Conservation (phyloP, 2,888 invertebrate species). For the Tridacna gigas region DNA sequence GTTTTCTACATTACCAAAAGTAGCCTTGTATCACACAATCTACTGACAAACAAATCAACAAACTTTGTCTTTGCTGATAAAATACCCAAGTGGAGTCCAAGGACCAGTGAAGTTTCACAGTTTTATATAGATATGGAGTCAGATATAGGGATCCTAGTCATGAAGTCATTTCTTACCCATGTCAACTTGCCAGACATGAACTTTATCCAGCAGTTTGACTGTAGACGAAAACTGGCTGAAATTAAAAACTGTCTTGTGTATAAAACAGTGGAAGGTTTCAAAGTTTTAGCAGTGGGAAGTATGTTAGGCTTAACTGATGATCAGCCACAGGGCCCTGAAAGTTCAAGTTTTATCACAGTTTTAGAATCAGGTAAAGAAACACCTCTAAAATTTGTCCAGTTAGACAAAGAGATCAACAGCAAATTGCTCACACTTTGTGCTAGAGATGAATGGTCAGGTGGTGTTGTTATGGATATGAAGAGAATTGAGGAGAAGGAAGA, state of each 20-base stretch:
- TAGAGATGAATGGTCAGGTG: constrained; percentile 50
- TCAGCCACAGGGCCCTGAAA: constrained; percentile 45
- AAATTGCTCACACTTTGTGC: not conserved
- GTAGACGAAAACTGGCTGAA: constrained; percentile 21
- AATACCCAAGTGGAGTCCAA: constrained; percentile 32
- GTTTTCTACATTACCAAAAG: constrained; percentile 33
- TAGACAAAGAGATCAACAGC: constrained; percentile 30
- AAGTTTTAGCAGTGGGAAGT: constrained; percentile 42
- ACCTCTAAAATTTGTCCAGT: constrained; percentile 33
- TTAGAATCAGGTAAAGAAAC: constrained; percentile 45
- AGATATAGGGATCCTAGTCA: constrained; percentile 3
- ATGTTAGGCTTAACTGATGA: constrained; percentile 37
- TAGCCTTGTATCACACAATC: constrained; percentile 33
- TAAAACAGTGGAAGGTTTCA: constrained; percentile 29
- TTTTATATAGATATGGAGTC: constrained; percentile 13
- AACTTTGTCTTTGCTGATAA: constrained; percentile 31
- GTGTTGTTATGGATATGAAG: constrained; percentile 10
- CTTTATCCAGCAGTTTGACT: constrained; percentile 33
- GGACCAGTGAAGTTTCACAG: constrained; percentile 13
- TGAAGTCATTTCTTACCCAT: constrained; percentile 23
- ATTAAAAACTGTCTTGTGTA: constrained; percentile 25
- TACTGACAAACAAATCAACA: constrained; percentile 14
- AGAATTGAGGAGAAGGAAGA: not conserved
- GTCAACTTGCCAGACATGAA: constrained; percentile 35
- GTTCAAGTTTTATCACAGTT: constrained; percentile 48